Evolutionary conservation across 2,888 invertebrate genomes (phyloP).

Genomic region (Epirrita christyi): DNA sequence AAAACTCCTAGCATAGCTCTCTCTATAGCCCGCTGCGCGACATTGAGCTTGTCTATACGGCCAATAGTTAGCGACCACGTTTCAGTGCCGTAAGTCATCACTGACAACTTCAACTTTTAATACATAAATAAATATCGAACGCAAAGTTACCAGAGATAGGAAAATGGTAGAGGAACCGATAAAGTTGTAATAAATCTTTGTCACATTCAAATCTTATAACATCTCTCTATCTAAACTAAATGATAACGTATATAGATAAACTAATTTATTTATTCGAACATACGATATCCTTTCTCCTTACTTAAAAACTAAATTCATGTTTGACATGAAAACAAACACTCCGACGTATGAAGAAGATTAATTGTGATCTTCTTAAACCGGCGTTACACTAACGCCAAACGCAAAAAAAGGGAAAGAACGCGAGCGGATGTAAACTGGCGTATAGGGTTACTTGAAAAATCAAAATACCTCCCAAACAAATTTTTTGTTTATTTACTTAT

Average conservation of each 20-base stretch:
- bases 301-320: conserved; percentile 67
- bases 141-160: background rate
- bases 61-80: no score
- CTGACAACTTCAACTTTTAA: no score
- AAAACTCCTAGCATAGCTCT: no score
- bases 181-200: conserved; percentile 4
- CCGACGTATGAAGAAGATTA: conserved; percentile 69
- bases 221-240: background rate
- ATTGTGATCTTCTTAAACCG: conserved; percentile 44
- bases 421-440: no score
- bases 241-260: conserved; percentile 29
- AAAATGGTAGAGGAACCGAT: background rate
- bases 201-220: conserved; percentile 23
- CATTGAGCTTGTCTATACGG: no score
- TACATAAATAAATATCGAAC: background rate
- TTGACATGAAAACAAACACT: conserved; percentile 70
- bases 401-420: background rate
- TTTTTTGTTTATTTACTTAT: no score
- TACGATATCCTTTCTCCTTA: conserved; percentile 24
- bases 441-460: no score
- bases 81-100: no score
- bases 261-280: conserved; percentile 21
- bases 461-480: no score
- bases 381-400: conserved; percentile 2
- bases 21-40: no score